A percentile compares a stretch with the other conserved stretches of the same genome.
Evolutionary conservation across 2,113 vertebrate genomes (phyloP).

Genomic region (Corythornis madagascariensis): DNA sequence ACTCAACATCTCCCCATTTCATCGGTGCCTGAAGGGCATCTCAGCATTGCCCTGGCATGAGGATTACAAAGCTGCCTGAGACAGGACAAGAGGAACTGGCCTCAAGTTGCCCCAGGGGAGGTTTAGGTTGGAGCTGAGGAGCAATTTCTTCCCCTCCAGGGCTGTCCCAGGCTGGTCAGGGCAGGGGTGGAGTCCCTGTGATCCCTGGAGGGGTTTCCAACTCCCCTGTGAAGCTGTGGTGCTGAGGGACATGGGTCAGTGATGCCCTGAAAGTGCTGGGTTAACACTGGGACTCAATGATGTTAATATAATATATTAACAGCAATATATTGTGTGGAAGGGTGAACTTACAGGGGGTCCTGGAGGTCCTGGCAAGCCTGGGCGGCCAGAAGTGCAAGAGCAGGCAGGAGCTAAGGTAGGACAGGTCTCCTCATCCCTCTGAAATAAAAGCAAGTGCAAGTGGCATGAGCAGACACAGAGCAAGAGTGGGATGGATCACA

Average conservation of each 20-base stretch:
- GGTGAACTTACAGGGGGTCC: slow-evolving; percentile 82
- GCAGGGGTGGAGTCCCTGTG: not conserved
- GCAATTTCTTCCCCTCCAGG: not conserved
- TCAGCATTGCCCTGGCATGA: not conserved
- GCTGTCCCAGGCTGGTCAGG: not conserved
- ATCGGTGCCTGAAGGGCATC: not conserved
- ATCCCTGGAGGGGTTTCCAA: not conserved
- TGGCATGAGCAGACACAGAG: not conserved
- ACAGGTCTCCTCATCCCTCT: slow-evolving; percentile 89
- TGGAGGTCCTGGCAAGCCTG: slow-evolving; percentile 80
- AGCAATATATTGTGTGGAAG: not conserved
- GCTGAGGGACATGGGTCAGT: not conserved
- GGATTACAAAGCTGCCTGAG: not conserved
- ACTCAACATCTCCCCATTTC: not conserved
- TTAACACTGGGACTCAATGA: not conserved
- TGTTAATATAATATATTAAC: not conserved
- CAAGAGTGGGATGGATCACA: not conserved
- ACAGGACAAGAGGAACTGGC: not conserved
- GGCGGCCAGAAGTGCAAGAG: slow-evolving; percentile 79
- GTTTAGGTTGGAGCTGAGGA: not conserved
- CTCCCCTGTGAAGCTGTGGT: fast-evolving
- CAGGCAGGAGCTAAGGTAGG: slow-evolving; percentile 79
- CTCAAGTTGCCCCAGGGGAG: not conserved
- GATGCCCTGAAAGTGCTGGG: not conserved
- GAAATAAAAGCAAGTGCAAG: not conserved